Evolutionary conservation across 2,113 vertebrate species (phyloP).

Genomic region (Archilochus colubris): DNA sequence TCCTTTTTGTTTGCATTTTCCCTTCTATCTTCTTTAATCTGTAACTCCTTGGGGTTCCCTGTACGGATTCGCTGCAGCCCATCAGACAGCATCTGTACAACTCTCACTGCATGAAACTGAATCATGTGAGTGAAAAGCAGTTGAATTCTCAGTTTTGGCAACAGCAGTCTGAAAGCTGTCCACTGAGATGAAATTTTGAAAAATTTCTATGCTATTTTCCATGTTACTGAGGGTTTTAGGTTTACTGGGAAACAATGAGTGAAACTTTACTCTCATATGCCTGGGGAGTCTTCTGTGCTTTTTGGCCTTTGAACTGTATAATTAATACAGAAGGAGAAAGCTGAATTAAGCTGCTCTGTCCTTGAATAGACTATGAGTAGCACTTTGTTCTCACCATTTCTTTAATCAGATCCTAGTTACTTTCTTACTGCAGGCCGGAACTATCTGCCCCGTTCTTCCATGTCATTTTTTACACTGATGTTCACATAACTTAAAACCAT

Average conservation of each 20-base stretch:
- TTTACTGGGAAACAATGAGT: neutral
- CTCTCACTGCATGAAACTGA: neutral
- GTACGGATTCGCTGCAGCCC: neutral
- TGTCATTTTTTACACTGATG: neutral
- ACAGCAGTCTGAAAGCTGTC: neutral
- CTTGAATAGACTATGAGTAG: neutral
- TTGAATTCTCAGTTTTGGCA: constrained; percentile 11
- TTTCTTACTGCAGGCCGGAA: neutral
- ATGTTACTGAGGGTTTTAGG: neutral
- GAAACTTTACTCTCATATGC: neutral
- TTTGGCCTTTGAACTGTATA: neutral
- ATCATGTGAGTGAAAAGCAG: neutral
- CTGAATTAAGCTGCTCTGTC: neutral
- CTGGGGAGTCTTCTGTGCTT: neutral
- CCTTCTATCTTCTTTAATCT: neutral
- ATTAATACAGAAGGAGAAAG: neutral
- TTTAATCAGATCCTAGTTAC: neutral
- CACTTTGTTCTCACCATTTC: neutral
- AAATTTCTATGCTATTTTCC: neutral
- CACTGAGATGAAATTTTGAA: neutral
- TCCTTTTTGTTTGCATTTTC: neutral
- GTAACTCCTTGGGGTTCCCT: neutral
- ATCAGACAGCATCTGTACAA: neutral
- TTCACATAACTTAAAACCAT: neutral
- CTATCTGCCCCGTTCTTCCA: neutral